Evolutionary conservation across 2,888 invertebrate species (phyloP).

Genomic region (Drosophila pseudotalamancana): DNA sequence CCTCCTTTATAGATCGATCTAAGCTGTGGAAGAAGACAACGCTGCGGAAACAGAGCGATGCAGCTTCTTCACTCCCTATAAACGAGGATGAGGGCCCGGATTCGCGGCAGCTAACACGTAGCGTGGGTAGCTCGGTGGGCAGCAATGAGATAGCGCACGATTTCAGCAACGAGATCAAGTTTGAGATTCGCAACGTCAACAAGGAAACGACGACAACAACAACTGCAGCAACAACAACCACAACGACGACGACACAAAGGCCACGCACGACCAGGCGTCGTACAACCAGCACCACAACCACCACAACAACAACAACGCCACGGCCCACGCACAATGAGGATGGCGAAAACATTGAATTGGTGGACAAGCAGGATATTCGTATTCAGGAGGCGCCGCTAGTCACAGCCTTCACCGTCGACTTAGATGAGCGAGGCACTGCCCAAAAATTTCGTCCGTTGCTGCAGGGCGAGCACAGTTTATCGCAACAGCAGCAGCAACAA

Average conservation of each 20-base stretch:
- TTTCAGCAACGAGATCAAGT: constrained; percentile 79
- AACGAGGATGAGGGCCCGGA: constrained; percentile 37
- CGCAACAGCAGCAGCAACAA: constrained; percentile 23
- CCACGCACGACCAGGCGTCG: constrained; percentile 52
- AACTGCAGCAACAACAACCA: constrained; percentile 50
- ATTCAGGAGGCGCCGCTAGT: constrained; percentile 92
- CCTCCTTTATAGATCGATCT: constrained; percentile 80
- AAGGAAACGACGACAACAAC: constrained; percentile 80
- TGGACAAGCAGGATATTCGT: constrained; percentile 89
- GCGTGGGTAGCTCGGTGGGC: constrained; percentile 79
- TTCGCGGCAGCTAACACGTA: constrained; percentile 83
- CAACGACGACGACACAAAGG: constrained; percentile 84
- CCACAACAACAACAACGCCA: constrained; percentile 86
- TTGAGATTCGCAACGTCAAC: constrained; percentile 79
- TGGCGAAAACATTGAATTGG: constrained; percentile 88
- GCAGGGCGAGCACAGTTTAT: constrained; percentile 77
- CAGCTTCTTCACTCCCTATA: constrained; percentile 26
- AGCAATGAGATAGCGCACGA: constrained; percentile 82
- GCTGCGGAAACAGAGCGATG: constrained; percentile 40
- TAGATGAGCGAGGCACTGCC: constrained; percentile 91
- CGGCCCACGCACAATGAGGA: constrained; percentile 89
- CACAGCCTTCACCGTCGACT: constrained; percentile 93
- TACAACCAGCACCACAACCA: constrained; percentile 52
- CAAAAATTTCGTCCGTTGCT: constrained; percentile 91
- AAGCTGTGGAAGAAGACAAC: constrained; percentile 72